phyloP scores from a whole-genome alignment of 1,140 invertebrate species.

The Sinella curviseta region DNA sequence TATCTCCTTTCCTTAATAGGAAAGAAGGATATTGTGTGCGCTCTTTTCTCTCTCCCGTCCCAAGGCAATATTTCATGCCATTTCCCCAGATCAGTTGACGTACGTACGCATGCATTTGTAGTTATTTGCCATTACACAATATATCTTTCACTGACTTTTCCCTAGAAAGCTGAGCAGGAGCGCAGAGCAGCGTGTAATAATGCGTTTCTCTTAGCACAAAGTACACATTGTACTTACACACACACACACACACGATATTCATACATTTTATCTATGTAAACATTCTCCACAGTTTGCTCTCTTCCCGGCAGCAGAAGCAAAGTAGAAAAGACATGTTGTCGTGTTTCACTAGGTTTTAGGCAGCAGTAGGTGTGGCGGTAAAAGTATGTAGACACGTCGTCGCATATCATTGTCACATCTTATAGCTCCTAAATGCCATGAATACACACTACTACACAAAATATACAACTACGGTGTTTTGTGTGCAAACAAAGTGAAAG shows the following conservation, averaged over 20 bases:
- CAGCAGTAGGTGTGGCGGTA: no score
- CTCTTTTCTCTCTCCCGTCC: background rate
- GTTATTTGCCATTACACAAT: conserved; percentile 4
- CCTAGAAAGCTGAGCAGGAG: no score
- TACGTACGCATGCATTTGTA: background rate
- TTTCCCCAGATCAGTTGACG: background rate
- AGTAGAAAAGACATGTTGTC: no score
- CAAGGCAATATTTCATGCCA: conserved; percentile 10
- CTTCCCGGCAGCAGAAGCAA: no score
- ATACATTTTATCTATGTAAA: no score
- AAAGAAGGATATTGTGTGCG: background rate
- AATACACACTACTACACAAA: no score
- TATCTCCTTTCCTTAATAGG: conserved; percentile 5
- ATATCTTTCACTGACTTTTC: background rate
- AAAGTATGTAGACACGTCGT: no score
- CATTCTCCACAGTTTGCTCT: no score
- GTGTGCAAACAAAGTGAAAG: conserved; percentile 6
- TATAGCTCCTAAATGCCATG: background rate
- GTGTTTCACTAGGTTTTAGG: no score
- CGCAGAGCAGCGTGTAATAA: no score
- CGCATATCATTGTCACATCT: conserved; percentile 5
- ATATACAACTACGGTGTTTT: no score
- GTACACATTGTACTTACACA: background rate
- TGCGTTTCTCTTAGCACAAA: background rate
- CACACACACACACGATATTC: background rate